Percentiles rank a stretch among this genome's conserved stretches.
Evolutionary conservation across 1,140 invertebrate genomes (phyloP).

Genomic region (Papilio machaon): DNA sequence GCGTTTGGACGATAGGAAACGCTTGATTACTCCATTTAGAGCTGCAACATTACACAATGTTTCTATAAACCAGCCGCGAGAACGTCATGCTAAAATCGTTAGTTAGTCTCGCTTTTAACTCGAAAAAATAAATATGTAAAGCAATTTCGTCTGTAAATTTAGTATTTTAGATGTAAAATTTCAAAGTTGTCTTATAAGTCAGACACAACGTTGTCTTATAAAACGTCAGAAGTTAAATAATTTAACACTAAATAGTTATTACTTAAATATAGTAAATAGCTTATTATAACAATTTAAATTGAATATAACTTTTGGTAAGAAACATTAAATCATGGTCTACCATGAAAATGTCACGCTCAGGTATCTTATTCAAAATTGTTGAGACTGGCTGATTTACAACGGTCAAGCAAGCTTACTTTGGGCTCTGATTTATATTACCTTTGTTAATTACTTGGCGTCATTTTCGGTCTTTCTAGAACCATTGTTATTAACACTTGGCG

Average conservation of each 20-base stretch:
- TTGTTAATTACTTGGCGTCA: neutral
- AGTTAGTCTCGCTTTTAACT: neutral
- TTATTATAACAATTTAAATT: neutral
- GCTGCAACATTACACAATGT: neutral
- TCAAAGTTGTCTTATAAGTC: too few species aligned
- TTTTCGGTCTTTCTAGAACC: neutral
- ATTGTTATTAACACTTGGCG: neutral
- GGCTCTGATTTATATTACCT: neutral
- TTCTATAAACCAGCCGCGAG: neutral
- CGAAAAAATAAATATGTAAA: neutral
- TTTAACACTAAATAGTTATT: too few species aligned
- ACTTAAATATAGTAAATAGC: too few species aligned
- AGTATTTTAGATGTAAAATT: too few species aligned
- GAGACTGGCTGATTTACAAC: neutral
- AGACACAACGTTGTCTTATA: too few species aligned
- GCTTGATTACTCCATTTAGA: neutral
- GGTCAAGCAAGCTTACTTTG: neutral
- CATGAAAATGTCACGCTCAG: conserved; percentile 13
- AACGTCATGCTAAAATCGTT: neutral
- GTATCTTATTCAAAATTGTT: conserved; percentile 1
- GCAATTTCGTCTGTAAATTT: neutral
- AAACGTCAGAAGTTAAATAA: too few species aligned
- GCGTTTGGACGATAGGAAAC: neutral
- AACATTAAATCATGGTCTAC: neutral
- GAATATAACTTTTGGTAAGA: neutral